These are phyloP conservation scores for Reinhardtius hippoglossoides DNA, from an alignment of 2,113 vertebrate genomes.

Conservation along the genomic window DNA sequence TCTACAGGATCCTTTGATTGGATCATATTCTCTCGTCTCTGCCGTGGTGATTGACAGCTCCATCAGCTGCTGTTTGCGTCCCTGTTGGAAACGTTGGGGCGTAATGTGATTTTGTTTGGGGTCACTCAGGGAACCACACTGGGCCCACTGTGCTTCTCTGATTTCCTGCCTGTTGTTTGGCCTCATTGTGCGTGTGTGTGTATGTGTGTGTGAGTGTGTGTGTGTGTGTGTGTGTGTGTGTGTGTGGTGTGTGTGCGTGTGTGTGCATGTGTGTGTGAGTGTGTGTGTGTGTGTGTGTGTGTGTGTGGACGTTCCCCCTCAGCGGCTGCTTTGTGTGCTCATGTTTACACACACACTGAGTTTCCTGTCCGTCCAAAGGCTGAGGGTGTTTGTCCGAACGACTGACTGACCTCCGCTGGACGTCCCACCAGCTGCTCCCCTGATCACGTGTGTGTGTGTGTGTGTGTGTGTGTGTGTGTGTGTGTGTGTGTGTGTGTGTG, in stretches of 20 bases:
- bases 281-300: constrained; percentile 37
- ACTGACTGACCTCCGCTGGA: constrained; percentile 71
- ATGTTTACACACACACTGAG: constrained; percentile 84
- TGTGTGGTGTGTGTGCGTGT: constrained; percentile 29
- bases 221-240: constrained; percentile 29
- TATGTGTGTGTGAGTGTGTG: constrained; percentile 25
- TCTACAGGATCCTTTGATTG: too few species aligned
- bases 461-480: constrained; percentile 1
- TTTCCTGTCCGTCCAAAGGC: constrained; percentile 88
- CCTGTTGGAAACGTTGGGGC: constrained; percentile 46
- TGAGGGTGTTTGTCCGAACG: constrained; percentile 58
- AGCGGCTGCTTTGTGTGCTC: constrained; percentile 85
- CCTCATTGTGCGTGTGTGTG: constrained; percentile 34
- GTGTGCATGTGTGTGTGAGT: constrained; percentile 26
- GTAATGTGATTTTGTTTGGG: constrained; percentile 43
- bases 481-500: not conserved
- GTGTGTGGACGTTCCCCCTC: constrained; percentile 75
- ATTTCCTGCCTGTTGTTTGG: constrained; percentile 73
- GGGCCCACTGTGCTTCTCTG: constrained; percentile 28
- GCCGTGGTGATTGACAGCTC: constrained; percentile 63
- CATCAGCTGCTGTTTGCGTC: constrained; percentile 36
- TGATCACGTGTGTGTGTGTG: constrained; percentile 56
- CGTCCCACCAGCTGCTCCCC: constrained; percentile 86
- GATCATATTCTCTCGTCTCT: too few species aligned
- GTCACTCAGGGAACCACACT: constrained; percentile 41